phyloP scores from a whole-genome alignment of 2,113 vertebrate genomes.

The Meleagris gallopavo region DNA sequence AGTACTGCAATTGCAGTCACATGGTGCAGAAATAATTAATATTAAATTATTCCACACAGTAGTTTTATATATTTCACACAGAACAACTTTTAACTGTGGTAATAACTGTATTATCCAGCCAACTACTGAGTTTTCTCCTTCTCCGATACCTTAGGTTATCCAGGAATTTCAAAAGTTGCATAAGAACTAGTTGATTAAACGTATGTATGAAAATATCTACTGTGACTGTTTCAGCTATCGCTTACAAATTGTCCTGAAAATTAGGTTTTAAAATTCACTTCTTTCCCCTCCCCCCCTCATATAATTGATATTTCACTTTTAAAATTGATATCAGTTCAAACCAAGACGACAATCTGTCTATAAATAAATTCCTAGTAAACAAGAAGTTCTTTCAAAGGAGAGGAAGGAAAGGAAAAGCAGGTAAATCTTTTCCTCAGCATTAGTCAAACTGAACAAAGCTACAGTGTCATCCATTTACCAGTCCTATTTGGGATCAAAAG shows the following conservation, averaged over 20 bases:
- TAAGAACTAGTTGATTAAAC: not conserved
- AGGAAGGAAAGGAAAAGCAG: not conserved
- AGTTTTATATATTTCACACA: not conserved
- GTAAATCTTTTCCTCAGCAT: not conserved
- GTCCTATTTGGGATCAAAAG: not conserved
- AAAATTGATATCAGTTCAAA: not conserved
- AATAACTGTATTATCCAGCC: not conserved
- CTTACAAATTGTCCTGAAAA: not conserved
- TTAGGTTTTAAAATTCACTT: not conserved
- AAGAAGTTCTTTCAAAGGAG: not conserved
- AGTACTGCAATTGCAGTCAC: not conserved
- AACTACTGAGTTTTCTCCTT: not conserved
- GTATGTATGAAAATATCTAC: not conserved
- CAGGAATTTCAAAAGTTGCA: not conserved
- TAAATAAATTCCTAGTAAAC: not conserved
- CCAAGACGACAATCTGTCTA: not conserved
- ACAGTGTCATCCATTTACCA: not conserved
- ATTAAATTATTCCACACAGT: not conserved
- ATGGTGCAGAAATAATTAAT: not conserved
- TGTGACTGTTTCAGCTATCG: not conserved
- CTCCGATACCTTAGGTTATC: not conserved
- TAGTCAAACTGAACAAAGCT: not conserved
- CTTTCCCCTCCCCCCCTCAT: no score
- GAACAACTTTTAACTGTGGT: not conserved
- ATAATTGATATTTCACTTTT: not conserved